phyloP scores from a whole-genome alignment of 1,140 invertebrate species.

The Chelonus insularis region DNA sequence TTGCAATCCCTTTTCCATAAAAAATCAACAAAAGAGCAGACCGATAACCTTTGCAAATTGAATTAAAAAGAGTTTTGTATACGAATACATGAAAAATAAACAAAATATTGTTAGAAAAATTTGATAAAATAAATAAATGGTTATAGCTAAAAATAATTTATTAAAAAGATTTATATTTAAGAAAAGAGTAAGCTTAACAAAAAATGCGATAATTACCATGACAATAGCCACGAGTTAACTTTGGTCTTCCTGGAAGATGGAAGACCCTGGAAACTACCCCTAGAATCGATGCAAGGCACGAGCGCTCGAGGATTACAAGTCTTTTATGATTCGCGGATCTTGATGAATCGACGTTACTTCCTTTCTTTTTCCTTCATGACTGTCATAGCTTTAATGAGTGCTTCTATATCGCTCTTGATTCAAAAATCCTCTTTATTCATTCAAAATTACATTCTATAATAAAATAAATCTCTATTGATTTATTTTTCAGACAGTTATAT shows the following conservation, averaged over 20 bases:
- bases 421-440: too few relatives aligned
- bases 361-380: conserved; percentile 9
- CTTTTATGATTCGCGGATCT: conserved; percentile 49
- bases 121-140: too few relatives aligned
- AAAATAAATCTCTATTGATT: background rate
- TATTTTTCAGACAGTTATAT: background rate
- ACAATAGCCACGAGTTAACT: conserved; percentile 38
- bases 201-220: conserved; percentile 41
- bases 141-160: too few relatives aligned
- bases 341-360: conserved; percentile 44
- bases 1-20: too few relatives aligned
- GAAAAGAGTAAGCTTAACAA: conserved; percentile 3
- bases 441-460: background rate
- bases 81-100: too few relatives aligned
- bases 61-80: too few relatives aligned
- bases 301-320: conserved; percentile 43
- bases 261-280: conserved; percentile 19
- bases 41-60: too few relatives aligned
- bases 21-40: too few relatives aligned
- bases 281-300: conserved; percentile 35
- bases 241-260: conserved; percentile 18
- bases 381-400: background rate
- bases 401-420: too few relatives aligned
- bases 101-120: background rate
- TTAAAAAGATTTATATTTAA: background rate